Conservation (phyloP, 1,140 invertebrate genomes). For the Cotesia glomerata region DNA sequence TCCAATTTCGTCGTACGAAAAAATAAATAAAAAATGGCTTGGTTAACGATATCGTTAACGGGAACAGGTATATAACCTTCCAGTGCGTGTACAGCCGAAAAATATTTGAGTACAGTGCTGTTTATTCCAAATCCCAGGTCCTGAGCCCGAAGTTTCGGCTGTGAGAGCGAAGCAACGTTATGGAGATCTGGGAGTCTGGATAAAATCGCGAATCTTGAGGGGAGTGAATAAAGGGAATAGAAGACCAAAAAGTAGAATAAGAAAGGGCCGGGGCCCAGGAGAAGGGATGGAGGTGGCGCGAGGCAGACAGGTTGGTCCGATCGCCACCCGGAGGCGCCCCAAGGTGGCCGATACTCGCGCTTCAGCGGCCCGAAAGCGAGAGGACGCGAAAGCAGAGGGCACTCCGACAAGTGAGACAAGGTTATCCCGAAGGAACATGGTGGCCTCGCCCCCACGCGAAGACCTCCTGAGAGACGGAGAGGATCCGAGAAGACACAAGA, state of each 20-base stretch:
- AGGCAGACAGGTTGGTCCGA: conserved; percentile 55
- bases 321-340: conserved; percentile 60
- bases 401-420: conserved; percentile 19
- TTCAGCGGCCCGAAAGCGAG: conserved; percentile 26
- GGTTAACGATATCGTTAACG: conserved; percentile 33
- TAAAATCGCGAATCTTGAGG: neutral
- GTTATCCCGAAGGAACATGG: conserved; percentile 53
- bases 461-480: conserved; percentile 39
- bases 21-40: conserved; percentile 15
- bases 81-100: neutral
- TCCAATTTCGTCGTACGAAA: conserved; percentile 2
- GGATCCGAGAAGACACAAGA: conserved; percentile 37
- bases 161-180: too few species aligned
- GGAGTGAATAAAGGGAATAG: neutral
- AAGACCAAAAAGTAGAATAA: neutral
- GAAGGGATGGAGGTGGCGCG: conserved; percentile 48
- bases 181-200: neutral
- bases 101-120: too few species aligned
- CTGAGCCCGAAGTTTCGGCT: too few species aligned
- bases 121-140: too few species aligned
- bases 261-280: neutral
- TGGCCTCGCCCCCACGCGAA: conserved; percentile 63
- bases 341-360: conserved; percentile 55
- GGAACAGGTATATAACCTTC: neutral
- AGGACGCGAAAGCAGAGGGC: conserved; percentile 27